phyloP scores from a whole-genome alignment of 1,140 invertebrate genomes.

The Heliconius eleuchia region DNA sequence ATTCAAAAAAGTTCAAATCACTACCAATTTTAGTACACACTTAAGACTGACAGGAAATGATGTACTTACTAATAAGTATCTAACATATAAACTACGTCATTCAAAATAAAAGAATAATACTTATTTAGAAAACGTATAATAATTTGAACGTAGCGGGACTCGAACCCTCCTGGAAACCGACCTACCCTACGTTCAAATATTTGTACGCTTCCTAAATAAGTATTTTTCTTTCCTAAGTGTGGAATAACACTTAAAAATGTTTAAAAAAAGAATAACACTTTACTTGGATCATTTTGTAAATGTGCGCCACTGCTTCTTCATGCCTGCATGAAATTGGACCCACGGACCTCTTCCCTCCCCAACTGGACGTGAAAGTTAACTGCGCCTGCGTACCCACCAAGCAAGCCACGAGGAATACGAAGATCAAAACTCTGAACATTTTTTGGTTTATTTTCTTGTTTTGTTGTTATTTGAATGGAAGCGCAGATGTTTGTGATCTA shows the following conservation, averaged over 20 bases:
- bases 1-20: too few species aligned
- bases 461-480: conserved; percentile 15
- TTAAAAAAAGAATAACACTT: neutral
- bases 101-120: neutral
- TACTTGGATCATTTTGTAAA: conserved; percentile 72
- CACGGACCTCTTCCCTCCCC: conserved; percentile 66
- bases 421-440: conserved; percentile 56
- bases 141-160: too few species aligned
- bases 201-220: too few species aligned
- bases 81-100: too few species aligned
- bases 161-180: too few species aligned
- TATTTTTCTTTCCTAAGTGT: too few species aligned
- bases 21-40: too few species aligned
- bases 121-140: neutral
- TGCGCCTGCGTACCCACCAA: conserved; percentile 54
- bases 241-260: too few species aligned
- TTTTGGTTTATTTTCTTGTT: conserved; percentile 19
- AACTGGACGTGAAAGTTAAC: conserved; percentile 70
- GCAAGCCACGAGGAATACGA: conserved; percentile 57
- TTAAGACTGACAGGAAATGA: too few species aligned
- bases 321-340: conserved; percentile 54
- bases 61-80: too few species aligned
- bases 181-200: too few species aligned
- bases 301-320: conserved; percentile 57
- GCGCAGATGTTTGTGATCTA: conserved; percentile 19